These are phyloP conservation scores for Latrodectus elegans DNA, from an alignment of 2,888 invertebrate genomes.

Conservation along the genomic window DNA sequence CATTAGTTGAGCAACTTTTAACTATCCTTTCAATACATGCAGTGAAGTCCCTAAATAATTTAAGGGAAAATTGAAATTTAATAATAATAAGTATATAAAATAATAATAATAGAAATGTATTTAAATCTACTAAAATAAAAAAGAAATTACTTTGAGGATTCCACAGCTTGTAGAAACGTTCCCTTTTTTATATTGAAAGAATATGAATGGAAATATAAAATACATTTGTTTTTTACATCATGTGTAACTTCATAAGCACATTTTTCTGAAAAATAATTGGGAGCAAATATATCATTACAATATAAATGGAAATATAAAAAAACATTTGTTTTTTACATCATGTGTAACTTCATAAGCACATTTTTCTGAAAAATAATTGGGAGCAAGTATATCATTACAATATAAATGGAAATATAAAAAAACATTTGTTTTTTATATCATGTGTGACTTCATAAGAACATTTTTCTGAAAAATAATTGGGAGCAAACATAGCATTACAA, in stretches of 20 bases:
- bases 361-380: not conserved
- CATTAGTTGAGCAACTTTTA: not conserved
- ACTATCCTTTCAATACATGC: not conserved
- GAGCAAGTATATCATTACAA: not conserved
- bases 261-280: not conserved
- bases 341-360: not conserved
- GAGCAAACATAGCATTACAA: too few relatives aligned
- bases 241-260: not conserved
- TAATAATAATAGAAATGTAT: not conserved
- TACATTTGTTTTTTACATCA: not conserved
- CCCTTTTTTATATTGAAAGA: not conserved
- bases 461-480: not conserved
- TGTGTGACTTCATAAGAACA: not conserved
- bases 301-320: not conserved
- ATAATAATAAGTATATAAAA: not conserved
- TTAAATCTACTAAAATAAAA: not conserved
- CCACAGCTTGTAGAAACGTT: not conserved
- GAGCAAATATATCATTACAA: not conserved
- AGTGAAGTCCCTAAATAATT: not conserved
- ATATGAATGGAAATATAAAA: not conserved
- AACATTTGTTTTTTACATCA: not conserved
- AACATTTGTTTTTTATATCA: not conserved
- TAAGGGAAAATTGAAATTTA: not conserved
- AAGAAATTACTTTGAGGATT: not conserved
- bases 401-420: not conserved